A percentile compares a stretch with the other conserved stretches of the same genome.
These are phyloP conservation scores for Poecile atricapillus DNA, from an alignment of 2,113 vertebrate species.

Conservation along the genomic window DNA sequence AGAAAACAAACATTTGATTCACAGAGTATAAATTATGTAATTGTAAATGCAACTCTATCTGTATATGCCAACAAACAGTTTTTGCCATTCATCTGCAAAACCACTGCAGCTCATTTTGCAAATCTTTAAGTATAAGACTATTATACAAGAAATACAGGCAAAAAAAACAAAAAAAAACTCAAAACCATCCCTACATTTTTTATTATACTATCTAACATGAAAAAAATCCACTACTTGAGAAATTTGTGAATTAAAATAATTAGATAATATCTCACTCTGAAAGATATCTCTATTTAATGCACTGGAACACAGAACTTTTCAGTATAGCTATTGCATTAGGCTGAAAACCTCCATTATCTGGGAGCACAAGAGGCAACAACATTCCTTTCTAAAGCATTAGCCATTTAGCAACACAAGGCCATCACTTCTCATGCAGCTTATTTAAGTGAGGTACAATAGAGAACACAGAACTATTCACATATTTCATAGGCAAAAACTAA, in stretches of 20 bases:
- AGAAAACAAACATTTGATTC: not conserved
- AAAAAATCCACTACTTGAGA: not conserved
- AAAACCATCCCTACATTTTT: not conserved
- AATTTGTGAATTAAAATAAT: not conserved
- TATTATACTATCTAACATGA: not conserved
- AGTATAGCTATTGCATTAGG: not conserved
- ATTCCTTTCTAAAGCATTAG: not conserved
- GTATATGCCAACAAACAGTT: not conserved
- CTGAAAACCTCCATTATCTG: not conserved
- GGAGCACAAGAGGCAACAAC: not conserved
- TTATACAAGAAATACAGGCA: not conserved
- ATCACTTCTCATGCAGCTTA: not conserved
- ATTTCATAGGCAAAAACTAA: not conserved
- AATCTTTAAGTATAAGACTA: not conserved
- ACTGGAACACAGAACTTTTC: not conserved
- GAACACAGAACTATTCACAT: not conserved
- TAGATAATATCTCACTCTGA: not conserved
- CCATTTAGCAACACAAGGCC: not conserved
- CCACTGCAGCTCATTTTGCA: not conserved
- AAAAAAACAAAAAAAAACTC: not conserved
- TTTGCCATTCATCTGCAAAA: not conserved
- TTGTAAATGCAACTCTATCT: not conserved
- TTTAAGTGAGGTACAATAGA: not conserved
- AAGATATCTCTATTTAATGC: not conserved
- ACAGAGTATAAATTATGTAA: not conserved